phyloP scores from a whole-genome alignment of 2,797 vertebrate genomes.

The Amblyraja radiata region DNA sequence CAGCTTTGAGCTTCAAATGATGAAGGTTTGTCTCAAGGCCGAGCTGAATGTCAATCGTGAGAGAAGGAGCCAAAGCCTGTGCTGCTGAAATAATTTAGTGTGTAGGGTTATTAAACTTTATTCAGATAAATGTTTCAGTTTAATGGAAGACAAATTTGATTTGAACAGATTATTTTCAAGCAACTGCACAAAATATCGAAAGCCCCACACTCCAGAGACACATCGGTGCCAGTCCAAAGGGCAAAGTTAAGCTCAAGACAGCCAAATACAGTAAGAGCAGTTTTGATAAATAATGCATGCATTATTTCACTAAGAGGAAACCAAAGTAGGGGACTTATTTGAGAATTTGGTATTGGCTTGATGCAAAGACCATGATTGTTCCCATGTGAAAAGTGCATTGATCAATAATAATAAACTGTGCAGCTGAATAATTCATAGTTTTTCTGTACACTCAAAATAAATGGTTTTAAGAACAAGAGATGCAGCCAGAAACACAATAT shows the following conservation, averaged over 20 bases:
- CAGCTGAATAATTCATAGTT: slow-evolving; percentile 61
- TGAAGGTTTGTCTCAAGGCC: slow-evolving; percentile 31
- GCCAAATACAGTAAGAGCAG: slow-evolving; percentile 45
- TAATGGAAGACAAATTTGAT: slow-evolving; percentile 39
- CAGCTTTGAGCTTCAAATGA: background rate
- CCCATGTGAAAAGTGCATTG: slow-evolving; percentile 52
- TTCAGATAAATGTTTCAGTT: slow-evolving; percentile 35
- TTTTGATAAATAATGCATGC: slow-evolving; percentile 68
- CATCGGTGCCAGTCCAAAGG: slow-evolving; percentile 47
- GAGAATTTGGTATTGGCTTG: slow-evolving; percentile 56
- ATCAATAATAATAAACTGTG: slow-evolving; percentile 57
- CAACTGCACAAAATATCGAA: slow-evolving; percentile 52
- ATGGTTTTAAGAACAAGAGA: slow-evolving; percentile 46
- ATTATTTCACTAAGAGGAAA: slow-evolving; percentile 60
- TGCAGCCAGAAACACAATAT: slow-evolving; percentile 40
- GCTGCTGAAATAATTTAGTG: slow-evolving; percentile 34
- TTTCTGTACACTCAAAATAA: slow-evolving; percentile 49
- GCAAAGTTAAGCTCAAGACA: slow-evolving; percentile 47
- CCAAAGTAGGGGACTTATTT: slow-evolving; percentile 51
- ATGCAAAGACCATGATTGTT: slow-evolving; percentile 53
- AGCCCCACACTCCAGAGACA: slow-evolving; percentile 45
- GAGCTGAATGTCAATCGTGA: slow-evolving; percentile 23
- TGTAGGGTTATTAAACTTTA: slow-evolving; percentile 35
- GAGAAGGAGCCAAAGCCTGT: slow-evolving; percentile 14
- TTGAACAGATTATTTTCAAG: slow-evolving; percentile 49